Conservation (phyloP, 2,113 vertebrate species). For the Petrocephalus microphthalmus region DNA sequence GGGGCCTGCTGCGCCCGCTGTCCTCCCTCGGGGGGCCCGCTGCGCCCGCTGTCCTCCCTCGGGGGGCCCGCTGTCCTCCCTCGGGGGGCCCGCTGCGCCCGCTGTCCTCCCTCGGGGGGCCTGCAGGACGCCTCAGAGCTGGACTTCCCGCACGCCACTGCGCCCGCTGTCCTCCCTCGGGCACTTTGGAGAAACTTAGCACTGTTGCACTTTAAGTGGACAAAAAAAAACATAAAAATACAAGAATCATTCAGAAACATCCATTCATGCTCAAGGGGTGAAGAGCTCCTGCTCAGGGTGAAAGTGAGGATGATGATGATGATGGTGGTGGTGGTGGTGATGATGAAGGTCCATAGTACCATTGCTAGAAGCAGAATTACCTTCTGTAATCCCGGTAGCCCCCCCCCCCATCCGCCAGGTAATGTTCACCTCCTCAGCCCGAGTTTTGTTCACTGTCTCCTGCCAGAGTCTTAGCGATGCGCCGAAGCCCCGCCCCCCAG, state of each 20-base stretch:
- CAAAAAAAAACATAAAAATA: constrained; percentile 47
- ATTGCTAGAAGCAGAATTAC: constrained; percentile 51
- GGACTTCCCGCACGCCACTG: too few relatives aligned
- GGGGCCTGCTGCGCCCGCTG: too few relatives aligned
- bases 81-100: too few relatives aligned
- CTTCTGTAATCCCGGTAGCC: constrained; percentile 27
- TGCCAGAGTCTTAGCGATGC: not conserved
- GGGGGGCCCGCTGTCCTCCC: too few relatives aligned
- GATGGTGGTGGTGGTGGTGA: not conserved
- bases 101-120: too few relatives aligned
- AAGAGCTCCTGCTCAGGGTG: constrained; percentile 52
- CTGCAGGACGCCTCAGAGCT: constrained; percentile 40
- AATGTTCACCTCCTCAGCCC: not conserved
- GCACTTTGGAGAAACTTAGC: constrained; percentile 78
- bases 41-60: too few relatives aligned
- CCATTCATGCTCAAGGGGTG: constrained; percentile 46
- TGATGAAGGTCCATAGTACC: constrained; percentile 54
- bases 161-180: too few relatives aligned
- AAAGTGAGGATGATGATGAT: constrained; percentile 28
- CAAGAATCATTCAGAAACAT: constrained; percentile 42
- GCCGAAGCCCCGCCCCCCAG: not conserved
- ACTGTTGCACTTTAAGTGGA: constrained; percentile 99
- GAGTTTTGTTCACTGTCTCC: not conserved
- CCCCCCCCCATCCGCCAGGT: constrained; percentile 34
- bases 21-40: too few relatives aligned